Base-by-base conservation (phyloP, 2,113 vertebrate species). In the Rhinolophus ferrumequinum region DNA sequence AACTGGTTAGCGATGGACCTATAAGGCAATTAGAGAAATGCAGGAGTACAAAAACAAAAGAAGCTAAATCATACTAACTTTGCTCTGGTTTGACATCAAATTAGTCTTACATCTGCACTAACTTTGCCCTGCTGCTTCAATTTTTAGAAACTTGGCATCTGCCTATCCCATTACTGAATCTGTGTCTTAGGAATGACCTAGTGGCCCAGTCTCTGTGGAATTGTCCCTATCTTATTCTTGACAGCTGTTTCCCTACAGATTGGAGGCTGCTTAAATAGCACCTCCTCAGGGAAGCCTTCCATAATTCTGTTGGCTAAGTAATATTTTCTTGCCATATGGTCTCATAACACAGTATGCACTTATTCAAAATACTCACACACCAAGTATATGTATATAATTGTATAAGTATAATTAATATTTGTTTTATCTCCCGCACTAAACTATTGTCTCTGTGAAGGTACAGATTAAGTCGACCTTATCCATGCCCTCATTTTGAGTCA, bases 251-350 rank as follows among this genome's bases (percentile, higher is more conserved):
- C 70, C 83, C 84, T 75, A 8, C 24, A 87, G 52, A 76, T 47
- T 95, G 81, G 50, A 96, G 28, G 12, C 52, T 75, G 14, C 15
- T 90, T 83, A 73, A 90, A 93, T 89, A 90, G 50, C 15, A 75
- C 22, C 14, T 88, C 90, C 73, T 90, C 13, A 38, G 94, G 76
- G 88, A 97, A 95, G 75, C 33, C 19, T 69, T 82, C 79, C 26
- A 64, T 70, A 88, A 70, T 86, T 94, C 52, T 94, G 84, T 76
- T 60, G 54, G 56, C 60, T 73, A 80, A 18, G 24, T 94, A 88
- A 26, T 66, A 90, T 75, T 89, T 96, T 80, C 88, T 76, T 94
- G 56, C 83, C 76, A 90, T 95, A 56, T 97, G 58, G 26, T 90
- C 52, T 90, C 18, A 22, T 28, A 82, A 9, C 28, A 69, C 6